Evolutionary conservation across 2,888 invertebrate species (phyloP), one percentile per base, ranked within the genome.

Genomic region (Rugalucina vietnamica): DNA sequence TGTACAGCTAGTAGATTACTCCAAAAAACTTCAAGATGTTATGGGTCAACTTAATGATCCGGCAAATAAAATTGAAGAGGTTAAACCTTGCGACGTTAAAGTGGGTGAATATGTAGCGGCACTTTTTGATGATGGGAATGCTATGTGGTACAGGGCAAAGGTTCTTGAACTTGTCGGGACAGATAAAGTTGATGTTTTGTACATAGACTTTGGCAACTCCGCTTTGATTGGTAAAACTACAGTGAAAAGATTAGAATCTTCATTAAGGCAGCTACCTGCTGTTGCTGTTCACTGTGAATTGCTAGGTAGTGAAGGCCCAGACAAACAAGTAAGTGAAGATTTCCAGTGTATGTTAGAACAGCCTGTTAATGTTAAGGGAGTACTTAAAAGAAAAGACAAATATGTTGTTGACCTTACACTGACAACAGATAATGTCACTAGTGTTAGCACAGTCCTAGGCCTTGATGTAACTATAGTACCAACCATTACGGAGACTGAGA

Each of bases 101-200:
- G 83, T 86, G 10, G 88, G 88, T 1, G 85, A 88, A 12, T 82
- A 75, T 70, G 90, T 89, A 0, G 91, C 91, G 34, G 88, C 84
- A 10, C 74, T 76, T 36, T 88, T 75, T 49, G n/a, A 21, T 39
- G 82, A 76, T 29, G 82, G 74, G 1, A 69, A 37, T n/a, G n/a
- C 32, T 54, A 24, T 87, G 29, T 85, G 82, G 85, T 82, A 85
- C 72, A 57, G 85, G 34, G 85, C 60, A 57, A 79, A 57, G 24
- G 75, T 81, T 8, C 18, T 34, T 8, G 80, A 74, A 29, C 69
- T 65, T 29, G 60, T 85, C 10, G 49, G 76, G 14, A 82, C 57
- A 1, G 97, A 96, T 83, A 95, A 96, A 90, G 97, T 97, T 90
- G 93, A 96, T 84, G 96, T 96, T 54, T 93, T 96, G 34, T 97